phyloP scores from a whole-genome alignment of 2,888 invertebrate species.

The Thereva unica region DNA sequence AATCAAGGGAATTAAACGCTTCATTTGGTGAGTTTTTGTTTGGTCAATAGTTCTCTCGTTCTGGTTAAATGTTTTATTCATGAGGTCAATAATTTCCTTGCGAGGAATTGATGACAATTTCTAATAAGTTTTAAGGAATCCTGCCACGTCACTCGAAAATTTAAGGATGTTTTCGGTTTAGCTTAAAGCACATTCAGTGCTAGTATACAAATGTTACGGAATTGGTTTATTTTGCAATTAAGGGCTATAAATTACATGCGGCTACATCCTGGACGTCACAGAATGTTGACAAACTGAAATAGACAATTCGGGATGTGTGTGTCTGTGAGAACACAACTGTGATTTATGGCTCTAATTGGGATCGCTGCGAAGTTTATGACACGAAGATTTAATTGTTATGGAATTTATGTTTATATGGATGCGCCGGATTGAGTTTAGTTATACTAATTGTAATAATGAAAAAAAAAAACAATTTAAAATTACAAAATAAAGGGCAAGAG shows the following conservation, averaged over 20 bases:
- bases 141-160: no score
- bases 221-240: conserved; percentile 34
- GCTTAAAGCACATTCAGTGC: background rate
- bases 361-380: no score
- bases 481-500: no score
- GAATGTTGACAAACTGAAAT: background rate
- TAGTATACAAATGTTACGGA: conserved; percentile 14
- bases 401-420: no score
- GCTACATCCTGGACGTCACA: conserved; percentile 9
- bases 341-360: conserved; percentile 21
- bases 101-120: background rate
- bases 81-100: conserved; percentile 17
- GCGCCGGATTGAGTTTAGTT: no score
- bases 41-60: conserved; percentile 34
- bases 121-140: background rate
- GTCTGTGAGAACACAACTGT: conserved; percentile 17
- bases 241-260: conserved; percentile 35
- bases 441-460: no score
- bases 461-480: no score
- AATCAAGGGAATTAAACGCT: conserved; percentile 37
- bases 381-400: no score
- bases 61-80: conserved; percentile 33
- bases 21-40: conserved; percentile 32
- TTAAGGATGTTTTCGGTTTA: no score
- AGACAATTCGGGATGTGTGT: background rate